Evolutionary conservation across 1,140 invertebrate species (phyloP).

Genomic region (Campodea augens): DNA sequence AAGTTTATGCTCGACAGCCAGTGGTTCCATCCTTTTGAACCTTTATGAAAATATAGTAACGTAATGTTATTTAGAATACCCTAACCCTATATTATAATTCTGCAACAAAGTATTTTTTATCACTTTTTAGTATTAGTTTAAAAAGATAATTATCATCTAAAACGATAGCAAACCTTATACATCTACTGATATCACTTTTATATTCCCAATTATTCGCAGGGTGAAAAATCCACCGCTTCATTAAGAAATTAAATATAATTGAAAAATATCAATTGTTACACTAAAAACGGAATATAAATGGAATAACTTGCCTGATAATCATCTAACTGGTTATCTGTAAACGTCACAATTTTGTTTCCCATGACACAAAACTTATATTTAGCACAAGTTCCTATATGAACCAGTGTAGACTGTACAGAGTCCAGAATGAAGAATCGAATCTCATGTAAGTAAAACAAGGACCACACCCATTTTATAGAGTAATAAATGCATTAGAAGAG

Average conservation of each 20-base stretch:
- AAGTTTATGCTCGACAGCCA: no score
- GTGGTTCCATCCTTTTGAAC: no score
- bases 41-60: no score
- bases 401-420: no score
- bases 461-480: no score
- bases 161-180: background rate
- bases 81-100: no score
- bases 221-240: background rate
- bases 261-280: background rate
- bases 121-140: background rate
- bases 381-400: no score
- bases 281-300: background rate
- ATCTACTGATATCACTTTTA: background rate
- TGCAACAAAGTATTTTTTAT: constrained; percentile 4
- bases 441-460: no score
- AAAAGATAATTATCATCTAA: background rate
- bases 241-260: background rate
- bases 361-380: no score
- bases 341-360: constrained; percentile 77
- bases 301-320: constrained; percentile 55
- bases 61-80: no score
- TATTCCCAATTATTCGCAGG: background rate
- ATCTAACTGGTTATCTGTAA: constrained; percentile 74
- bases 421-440: no score
- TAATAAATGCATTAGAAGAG: no score